Evolutionary conservation across 2,113 vertebrate genomes (phyloP).

Genomic region (Neolamprologus longior): DNA sequence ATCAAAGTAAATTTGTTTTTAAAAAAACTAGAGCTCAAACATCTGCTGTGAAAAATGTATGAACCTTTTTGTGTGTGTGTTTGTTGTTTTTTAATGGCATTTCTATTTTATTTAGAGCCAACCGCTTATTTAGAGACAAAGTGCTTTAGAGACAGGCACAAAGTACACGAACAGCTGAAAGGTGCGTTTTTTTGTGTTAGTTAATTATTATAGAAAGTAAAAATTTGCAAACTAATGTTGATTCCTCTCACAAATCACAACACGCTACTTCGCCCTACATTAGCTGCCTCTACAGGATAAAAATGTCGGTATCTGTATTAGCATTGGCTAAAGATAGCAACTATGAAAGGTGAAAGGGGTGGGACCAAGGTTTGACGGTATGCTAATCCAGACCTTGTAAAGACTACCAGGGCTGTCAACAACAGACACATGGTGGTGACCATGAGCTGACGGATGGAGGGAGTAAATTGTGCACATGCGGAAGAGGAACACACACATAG

Average conservation of each 20-base stretch:
- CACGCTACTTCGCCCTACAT: not conserved
- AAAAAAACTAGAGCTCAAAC: not conserved
- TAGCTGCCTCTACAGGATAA: not conserved
- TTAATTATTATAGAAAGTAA: not conserved
- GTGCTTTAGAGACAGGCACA: not conserved
- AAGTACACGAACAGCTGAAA: not conserved
- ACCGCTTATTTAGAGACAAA: not conserved
- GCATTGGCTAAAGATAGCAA: not conserved
- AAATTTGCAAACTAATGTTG: not conserved
- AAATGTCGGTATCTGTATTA: not conserved
- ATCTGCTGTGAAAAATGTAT: not conserved
- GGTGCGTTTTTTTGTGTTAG: not conserved
- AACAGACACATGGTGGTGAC: not conserved
- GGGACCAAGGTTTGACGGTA: not conserved
- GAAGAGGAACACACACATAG: not conserved
- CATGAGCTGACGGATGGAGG: constrained; percentile 35
- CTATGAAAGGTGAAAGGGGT: not conserved
- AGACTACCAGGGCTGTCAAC: not conserved
- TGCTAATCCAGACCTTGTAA: constrained; percentile 19
- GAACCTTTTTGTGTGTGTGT: not conserved
- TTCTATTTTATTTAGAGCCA: not conserved
- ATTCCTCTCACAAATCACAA: not conserved
- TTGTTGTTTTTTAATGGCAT: not conserved
- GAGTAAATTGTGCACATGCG: not conserved
- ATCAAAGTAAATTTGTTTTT: not conserved